phyloP scores from a whole-genome alignment of 2,888 invertebrate species.

The Cheilosia pagana region DNA sequence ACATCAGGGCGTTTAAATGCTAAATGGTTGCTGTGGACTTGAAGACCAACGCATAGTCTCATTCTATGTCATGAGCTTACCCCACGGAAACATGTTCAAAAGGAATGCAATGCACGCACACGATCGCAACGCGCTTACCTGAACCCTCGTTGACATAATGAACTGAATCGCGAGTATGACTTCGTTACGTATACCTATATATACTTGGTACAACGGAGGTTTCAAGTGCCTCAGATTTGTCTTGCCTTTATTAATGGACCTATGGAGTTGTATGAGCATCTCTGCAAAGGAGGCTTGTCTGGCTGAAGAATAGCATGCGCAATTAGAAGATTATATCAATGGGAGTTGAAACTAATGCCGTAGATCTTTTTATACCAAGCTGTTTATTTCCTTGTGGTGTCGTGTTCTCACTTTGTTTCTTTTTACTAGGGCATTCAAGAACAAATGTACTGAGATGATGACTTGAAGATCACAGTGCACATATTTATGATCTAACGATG shows the following conservation, averaged over 20 bases:
- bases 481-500: too few species aligned
- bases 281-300: conserved; percentile 2
- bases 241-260: background rate
- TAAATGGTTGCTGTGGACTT: background rate
- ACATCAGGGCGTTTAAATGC: conserved; percentile 1
- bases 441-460: background rate
- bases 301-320: background rate
- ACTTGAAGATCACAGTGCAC: background rate
- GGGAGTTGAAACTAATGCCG: background rate
- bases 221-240: background rate
- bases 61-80: background rate
- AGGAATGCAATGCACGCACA: background rate
- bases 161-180: background rate
- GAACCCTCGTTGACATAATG: background rate
- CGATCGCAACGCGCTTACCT: background rate
- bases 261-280: background rate
- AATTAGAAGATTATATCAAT: background rate
- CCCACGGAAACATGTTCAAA: background rate
- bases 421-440: background rate
- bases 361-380: background rate
- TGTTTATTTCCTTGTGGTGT: background rate
- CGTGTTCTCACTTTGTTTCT: background rate
- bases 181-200: background rate
- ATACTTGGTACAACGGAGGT: background rate
- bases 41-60: background rate